Base-by-base conservation (phyloP, 1,140 invertebrate species). In the Odontomachus brunneus region DNA sequence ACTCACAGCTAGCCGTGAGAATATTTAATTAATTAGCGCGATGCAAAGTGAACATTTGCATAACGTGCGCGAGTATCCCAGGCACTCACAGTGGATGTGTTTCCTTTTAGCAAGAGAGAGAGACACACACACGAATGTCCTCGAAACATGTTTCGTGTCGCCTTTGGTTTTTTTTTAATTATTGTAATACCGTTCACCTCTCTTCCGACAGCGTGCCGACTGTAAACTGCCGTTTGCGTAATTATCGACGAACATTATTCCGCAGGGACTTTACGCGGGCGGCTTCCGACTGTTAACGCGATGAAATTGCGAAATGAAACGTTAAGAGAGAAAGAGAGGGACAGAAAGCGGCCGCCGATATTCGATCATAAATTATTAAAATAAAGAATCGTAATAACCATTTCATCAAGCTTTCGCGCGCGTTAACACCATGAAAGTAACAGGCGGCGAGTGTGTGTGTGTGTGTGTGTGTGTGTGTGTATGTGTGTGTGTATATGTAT, bases 1-100 rank as follows among this genome's bases (percentile, higher is more conserved):
- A 65, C 66, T 59, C 59, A 69, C 82, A 55, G 55, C 49, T 15
- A 24, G 2, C 17, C 55, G 78, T 80, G 84, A 44, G 38, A 86
- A 88, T 85, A 89, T 90, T 90, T 87, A 90, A 90, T 90, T 89
- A 90, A 90, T 90, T 90, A 90, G 62, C 81, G 65, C 71, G 51
- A 62, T 78, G 83, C 76, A 78, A 85, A 88, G 84, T 84, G 78
- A 80, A 83, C 71, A 90, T 90, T 89, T 89, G 82, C 87, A 89
- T 88, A 82, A 87, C 63, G 14, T 7, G 73, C 44, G 53, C 59
- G 59, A 81, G 72, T 84, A 55, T 75, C 33, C 59, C 9, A 19
- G 57, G 48, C 49, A 53, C 38, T n/a, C n/a, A n/a, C n/a, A n/a
- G 59, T 84, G 33, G 38, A 71, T 60, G 22, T 17, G 38, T 44